Base-by-base conservation (phyloP, 1,140 invertebrate genomes). In the Papilio polyxenes region DNA sequence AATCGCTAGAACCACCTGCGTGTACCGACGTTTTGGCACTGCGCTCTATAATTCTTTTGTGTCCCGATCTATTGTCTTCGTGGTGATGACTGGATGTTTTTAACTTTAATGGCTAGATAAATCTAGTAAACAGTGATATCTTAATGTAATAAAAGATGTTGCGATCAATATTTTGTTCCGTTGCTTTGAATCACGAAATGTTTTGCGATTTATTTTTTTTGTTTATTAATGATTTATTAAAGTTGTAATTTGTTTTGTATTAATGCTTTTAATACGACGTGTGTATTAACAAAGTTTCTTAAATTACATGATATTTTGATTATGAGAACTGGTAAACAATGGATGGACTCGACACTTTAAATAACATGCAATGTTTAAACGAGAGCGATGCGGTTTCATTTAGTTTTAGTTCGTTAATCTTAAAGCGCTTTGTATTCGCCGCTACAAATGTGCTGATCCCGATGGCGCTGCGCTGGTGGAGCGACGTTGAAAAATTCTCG, bases 1-100 rank as follows among this genome's bases (percentile, higher is more conserved):
- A 89, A 91, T 90, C 89, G 89, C 87, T 89, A 89, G 87, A 89
- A 90, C 88, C 91, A 93, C 91, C 92, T 92, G 92, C 87, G 84
- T 87, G 86, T 82, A 88, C 80, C 89, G 87, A 86, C 88, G 88
- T 90, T 92, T 93, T 93, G 91, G 91, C 91, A 90, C 86, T 86
- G 83, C 83, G 89, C 90, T 89, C 91, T 92, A 89, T 92, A 91
- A 92, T 93, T 92, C 92, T 91, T 92, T 93, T 92, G 91, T 93
- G 89, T 79, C 85, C 85, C 88, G 86, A 88, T 87, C 89, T 88
- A 92, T 91, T 91, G 90, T 92, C 89, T 90, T 88, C 88, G 82
- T 83, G 77, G 82, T 83, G 87, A 89, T 92, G 91, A 91, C 88
- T 91, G 56, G 87, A 82, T 74, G 81, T 89, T 89, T 89, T 84